Base-by-base conservation (phyloP, 2,113 vertebrate species). In the Tinamus guttatus region DNA sequence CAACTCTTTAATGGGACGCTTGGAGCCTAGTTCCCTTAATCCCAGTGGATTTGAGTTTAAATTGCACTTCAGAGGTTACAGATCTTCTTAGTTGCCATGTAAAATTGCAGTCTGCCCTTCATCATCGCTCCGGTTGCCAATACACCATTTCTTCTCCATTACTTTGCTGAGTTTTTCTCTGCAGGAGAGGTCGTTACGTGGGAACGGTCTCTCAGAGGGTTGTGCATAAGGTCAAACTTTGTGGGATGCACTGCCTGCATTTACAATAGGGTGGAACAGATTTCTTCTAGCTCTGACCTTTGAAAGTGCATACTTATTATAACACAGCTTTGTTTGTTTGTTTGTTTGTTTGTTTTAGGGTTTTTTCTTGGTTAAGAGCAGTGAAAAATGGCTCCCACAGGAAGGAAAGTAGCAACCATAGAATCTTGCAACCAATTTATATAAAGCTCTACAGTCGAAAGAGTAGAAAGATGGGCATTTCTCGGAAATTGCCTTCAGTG, bases 31-130 rank as follows among this genome's bases (percentile, higher is more conserved):
- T 43, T 84, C 58, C 77, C 76, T 59, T 93, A 93, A 87, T 81
- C 90, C 85, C 76, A 28, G 34, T 40, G 87, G 95, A 81, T 92
- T 80, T 67, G 81, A 93, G 95, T 96, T 97, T 84, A 94, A 79
- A 94, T 92, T 89, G 76, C 69, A 56, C 89, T 94, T 96, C 84
- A 49, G 73, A 91, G 76, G 58, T 75, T 79, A 58, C 83, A 63
- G 70, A 71, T 96, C 67, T 75, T 94, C 91, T 89, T 84, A 52
- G 85, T 79, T 94, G 76, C 88, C 78, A 76, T 60, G 77, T 84
- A 78, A 92, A 82, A 89, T 73, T 85, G 85, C 58, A 87, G 38
- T 13, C 81, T 40, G 84, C 34, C 82, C 91, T 97, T 93, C 36
- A 27, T 85, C 70, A 65, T 81, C 51, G 79, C 85, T 81, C 30